Evolutionary conservation across 1,140 invertebrate species (phyloP), one percentile per base, ranked within the genome.

Genomic region (Orius insidiosus): DNA sequence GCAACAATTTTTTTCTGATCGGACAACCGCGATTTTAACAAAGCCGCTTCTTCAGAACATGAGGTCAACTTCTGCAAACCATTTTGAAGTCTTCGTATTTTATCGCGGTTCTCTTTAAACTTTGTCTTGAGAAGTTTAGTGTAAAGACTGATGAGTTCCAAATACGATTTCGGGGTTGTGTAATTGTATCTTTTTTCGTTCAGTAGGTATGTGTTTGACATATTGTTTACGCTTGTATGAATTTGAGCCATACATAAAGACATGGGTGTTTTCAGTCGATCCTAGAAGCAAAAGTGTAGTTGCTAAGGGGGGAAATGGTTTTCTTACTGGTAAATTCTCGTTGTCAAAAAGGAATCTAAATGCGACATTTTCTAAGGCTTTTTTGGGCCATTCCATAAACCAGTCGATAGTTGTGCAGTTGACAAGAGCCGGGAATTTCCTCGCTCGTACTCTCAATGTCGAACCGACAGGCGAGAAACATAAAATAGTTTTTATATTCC

Each of bases 341-440:
- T 87, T 74, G 58, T 87, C 79, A 16, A 72, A 63, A 9, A 95
- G 65, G 60, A 94, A 94, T 48, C 78, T 69, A 46, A 70, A 68
- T 16, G 87, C 89, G 1, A 96, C 92, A 43, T 86, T 92, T 54
- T 84, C 72, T 43, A 96, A 62, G 6, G 92, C 92, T 55, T 88
- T 78, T 59, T 78, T 72, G 0, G 92, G 90, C 90, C 92, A 96
- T 65, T 89, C 85, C 59, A 95, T 87, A 62, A 95, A 95, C 89
- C 90, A 96, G 63, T 95, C 77, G 42, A 95, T 93, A 5, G 78
- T 75, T 0, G 89, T 89, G 57, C 86, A 92, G 65, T 89, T 95
- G 6, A 88, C 80, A 10, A 96, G 65, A 2, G 89, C 88, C 5
- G 92, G 92, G 65, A 95, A 96, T 63, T 93, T 88, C 46, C 90